phyloP scores from a whole-genome alignment of 2,113 vertebrate genomes.

The Anarrhichthys ocellatus region DNA sequence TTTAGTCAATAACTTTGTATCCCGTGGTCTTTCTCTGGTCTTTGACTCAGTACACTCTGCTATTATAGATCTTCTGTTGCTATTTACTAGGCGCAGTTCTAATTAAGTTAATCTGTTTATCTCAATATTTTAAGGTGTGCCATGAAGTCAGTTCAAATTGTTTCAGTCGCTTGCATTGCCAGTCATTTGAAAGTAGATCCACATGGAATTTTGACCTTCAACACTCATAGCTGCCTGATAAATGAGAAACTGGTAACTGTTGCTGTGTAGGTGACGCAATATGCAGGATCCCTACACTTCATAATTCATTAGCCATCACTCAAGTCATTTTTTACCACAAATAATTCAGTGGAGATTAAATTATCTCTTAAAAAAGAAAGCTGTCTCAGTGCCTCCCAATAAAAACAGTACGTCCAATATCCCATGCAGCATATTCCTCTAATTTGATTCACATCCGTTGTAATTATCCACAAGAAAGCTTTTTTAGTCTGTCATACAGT shows the following conservation, averaged over 20 bases:
- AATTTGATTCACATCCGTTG: slow-evolving; percentile 46
- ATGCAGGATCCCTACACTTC: background rate
- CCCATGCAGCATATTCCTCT: slow-evolving; percentile 20
- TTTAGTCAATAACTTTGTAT: background rate
- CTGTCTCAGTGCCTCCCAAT: background rate
- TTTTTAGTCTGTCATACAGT: slow-evolving; percentile 42
- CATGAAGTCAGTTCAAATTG: background rate
- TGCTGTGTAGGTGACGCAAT: background rate
- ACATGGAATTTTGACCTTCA: slow-evolving; percentile 5
- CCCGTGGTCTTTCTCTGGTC: background rate
- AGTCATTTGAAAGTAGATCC: background rate
- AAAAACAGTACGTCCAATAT: background rate
- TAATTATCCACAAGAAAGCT: slow-evolving; percentile 49
- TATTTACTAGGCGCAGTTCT: background rate
- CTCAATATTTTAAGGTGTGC: background rate
- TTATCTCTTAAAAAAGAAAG: slow-evolving; percentile 16
- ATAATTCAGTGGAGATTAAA: slow-evolving; percentile 18
- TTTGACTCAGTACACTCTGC: background rate
- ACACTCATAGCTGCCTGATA: background rate
- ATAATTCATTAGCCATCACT: background rate
- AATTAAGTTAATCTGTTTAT: slow-evolving; percentile 4
- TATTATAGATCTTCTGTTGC: background rate
- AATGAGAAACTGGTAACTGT: slow-evolving; percentile 4
- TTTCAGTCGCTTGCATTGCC: background rate
- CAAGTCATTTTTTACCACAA: background rate